Evolutionary conservation across 2,113 vertebrate species (phyloP), one percentile per base, ranked within the genome.

Genomic region (Ceratotherium simum): DNA sequence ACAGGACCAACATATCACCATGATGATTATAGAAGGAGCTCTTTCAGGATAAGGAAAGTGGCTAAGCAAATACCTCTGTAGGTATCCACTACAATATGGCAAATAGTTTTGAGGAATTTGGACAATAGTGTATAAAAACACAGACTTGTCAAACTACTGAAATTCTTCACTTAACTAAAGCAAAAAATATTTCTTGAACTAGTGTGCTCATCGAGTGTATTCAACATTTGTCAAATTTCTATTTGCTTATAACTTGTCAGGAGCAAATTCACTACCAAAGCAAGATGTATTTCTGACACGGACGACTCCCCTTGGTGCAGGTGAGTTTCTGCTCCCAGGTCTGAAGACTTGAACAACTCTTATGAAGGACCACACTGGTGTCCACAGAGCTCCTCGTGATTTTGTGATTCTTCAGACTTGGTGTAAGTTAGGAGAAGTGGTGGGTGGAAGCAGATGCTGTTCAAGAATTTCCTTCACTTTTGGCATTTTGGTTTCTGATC

Each of bases 391-490:
- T n/a, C 31, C 29, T 31, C 54, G 11, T 33, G 27, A 65, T 54
- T 87, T 64, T 25, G 3, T 48, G 46, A 60, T 86, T 70, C 56
- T 95, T 94, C 46, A 79, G 29, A 73, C 2, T 78, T 33, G 39
- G 2, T 60, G 46, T 84, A 88, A 96, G 18, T 78, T 75, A 89
- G 58, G 60, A 76, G 33, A 78, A 89, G 51, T 64, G 23, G 82
- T 80, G 23, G 23, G 82, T 84, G n/a, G 46, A 39, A 96, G 21
- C 70, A 89, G 76, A 70, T 76, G 42, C 60, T 84, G 10, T 56
- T 79, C 62, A 54, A 73, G n/a, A 29, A 36, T 96, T 90, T 84
- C 31, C 56, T 62, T 91, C 84, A 69, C 46, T 82, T 93, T 92
- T 58, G 42, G 14, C 65, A 96, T 79, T 90, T 95, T 58, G 13